Percentiles rank a stretch among this genome's conserved stretches.
These are phyloP conservation scores for Acridotheres tristis DNA, from an alignment of 2,797 vertebrate genomes.

Conservation along the genomic window DNA sequence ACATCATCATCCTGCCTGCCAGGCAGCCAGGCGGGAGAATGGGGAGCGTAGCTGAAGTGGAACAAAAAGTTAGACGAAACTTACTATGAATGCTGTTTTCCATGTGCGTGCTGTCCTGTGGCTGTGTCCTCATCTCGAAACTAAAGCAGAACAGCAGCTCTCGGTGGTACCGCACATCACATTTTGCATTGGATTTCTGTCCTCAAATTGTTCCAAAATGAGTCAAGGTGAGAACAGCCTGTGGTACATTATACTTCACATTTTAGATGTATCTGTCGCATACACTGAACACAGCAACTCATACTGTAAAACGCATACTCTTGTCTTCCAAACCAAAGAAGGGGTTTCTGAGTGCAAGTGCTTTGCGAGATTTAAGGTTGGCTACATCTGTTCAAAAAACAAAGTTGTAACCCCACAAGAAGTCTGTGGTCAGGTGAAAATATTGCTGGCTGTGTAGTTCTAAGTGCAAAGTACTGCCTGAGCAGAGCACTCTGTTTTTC, in stretches of 20 bases:
- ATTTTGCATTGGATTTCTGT: neutral
- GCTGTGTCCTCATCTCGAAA: neutral
- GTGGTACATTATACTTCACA: neutral
- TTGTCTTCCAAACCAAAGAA: neutral
- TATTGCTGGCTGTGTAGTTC: neutral
- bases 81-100: neutral
- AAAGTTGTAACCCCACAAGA: neutral
- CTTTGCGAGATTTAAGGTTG: neutral
- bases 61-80: neutral
- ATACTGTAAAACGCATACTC: neutral
- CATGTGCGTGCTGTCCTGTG: neutral
- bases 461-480: neutral
- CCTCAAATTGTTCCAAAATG: conserved; percentile 18
- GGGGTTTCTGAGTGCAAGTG: neutral
- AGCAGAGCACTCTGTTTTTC: neutral
- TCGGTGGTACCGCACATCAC: neutral
- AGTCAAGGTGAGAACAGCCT: conserved; percentile 34
- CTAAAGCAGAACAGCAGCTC: neutral
- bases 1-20: neutral
- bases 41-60: neutral
- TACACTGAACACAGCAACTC: neutral
- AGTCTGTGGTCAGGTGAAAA: neutral
- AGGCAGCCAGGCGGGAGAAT: neutral
- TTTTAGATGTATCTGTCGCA: neutral
- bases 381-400: neutral